Conservation (phyloP, 2,113 vertebrate species). For the Shinisaurus crocodilurus region DNA sequence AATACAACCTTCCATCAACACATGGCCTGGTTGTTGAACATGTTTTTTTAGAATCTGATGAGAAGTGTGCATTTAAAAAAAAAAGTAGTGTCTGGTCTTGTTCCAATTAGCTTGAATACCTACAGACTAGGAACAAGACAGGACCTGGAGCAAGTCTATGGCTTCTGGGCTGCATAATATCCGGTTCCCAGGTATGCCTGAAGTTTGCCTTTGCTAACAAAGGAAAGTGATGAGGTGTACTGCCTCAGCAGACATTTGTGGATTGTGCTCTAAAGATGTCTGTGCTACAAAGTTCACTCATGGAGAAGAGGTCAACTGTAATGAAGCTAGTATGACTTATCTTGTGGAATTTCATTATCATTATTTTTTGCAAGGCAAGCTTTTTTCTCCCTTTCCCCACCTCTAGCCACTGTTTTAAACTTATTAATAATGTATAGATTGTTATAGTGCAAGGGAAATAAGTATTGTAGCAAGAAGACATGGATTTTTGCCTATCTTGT, state of each 20-base stretch:
- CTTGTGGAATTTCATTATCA: slow-evolving; percentile 31
- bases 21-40: too few relatives aligned
- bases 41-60: too few relatives aligned
- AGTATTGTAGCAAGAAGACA: slow-evolving; percentile 28
- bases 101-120: neutral
- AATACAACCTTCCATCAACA: too few relatives aligned
- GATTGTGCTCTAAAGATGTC: neutral
- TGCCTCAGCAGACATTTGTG: neutral
- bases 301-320: slow-evolving; percentile 7
- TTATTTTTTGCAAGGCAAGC: neutral
- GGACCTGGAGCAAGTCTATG: neutral
- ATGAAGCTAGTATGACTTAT: neutral
- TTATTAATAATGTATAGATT: slow-evolving; percentile 1
- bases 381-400: neutral
- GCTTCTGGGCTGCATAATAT: neutral
- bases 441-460: slow-evolving; percentile 18
- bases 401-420: slow-evolving; percentile 9
- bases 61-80: neutral
- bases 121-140: neutral
- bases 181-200: neutral
- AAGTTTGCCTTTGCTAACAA: neutral
- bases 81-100: neutral
- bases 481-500: slow-evolving; percentile 41
- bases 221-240: neutral
- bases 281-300: neutral